Evolutionary conservation across 2,888 invertebrate genomes (phyloP).

Genomic region (Junonia oenone): DNA sequence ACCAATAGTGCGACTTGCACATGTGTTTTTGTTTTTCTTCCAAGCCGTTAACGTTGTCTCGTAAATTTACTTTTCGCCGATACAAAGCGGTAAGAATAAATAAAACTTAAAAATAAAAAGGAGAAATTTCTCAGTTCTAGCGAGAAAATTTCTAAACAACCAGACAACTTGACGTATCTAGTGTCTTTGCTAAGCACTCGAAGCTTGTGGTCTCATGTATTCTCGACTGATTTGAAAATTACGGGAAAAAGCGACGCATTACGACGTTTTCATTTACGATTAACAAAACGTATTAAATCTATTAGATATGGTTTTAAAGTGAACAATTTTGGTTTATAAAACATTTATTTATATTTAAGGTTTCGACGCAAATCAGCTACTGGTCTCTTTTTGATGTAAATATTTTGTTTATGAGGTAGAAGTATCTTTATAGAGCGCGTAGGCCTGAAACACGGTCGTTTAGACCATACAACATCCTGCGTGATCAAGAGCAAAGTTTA

Average conservation of each 20-base stretch:
- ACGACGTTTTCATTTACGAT: too few relatives aligned
- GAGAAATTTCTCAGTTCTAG: slow-evolving; percentile 7
- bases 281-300: too few relatives aligned
- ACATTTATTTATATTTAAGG: background rate
- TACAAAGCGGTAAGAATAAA: slow-evolving; percentile 14
- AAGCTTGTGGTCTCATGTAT: slow-evolving; percentile 8
- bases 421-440: slow-evolving; percentile 14
- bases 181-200: slow-evolving; percentile 24
- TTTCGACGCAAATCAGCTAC: background rate
- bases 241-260: background rate
- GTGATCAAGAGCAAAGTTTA: slow-evolving; percentile 9
- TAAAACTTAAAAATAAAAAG: slow-evolving; percentile 12
- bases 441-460: slow-evolving; percentile 2
- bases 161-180: slow-evolving; percentile 12
- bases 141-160: slow-evolving; percentile 20
- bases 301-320: too few relatives aligned
- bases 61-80: slow-evolving; percentile 12
- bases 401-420: background rate
- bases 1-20: too few relatives aligned
- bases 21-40: slow-evolving; percentile 12
- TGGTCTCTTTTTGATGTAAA: background rate
- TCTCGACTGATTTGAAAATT: background rate
- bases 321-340: background rate
- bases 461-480: slow-evolving; percentile 5
- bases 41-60: slow-evolving; percentile 12